These are phyloP conservation scores for Thaleichthys pacificus DNA, from an alignment of 2,797 vertebrate genomes.

Conservation along the genomic window DNA sequence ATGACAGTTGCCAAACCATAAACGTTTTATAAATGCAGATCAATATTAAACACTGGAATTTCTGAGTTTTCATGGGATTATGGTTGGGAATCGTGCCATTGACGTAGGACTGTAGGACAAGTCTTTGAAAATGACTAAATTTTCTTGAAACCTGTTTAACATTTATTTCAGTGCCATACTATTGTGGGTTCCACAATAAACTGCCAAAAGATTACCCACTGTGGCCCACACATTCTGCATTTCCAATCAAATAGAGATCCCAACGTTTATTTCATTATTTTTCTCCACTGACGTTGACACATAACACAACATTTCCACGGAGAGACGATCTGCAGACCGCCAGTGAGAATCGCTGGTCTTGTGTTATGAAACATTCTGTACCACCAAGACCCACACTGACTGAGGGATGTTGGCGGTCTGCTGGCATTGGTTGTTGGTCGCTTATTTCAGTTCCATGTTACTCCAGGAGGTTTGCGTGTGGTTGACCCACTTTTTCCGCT, in stretches of 20 bases:
- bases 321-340: slow-evolving; percentile 49
- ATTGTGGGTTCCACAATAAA: slow-evolving; percentile 19
- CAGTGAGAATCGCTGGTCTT: slow-evolving; percentile 37
- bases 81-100: slow-evolving; percentile 52
- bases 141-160: slow-evolving; percentile 22
- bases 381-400: slow-evolving; percentile 51
- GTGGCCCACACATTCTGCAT: slow-evolving; percentile 16
- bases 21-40: slow-evolving; percentile 61
- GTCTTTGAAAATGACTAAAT: slow-evolving; percentile 25
- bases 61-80: slow-evolving; percentile 56
- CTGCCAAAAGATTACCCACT: slow-evolving; percentile 33
- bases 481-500: slow-evolving; percentile 75
- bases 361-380: slow-evolving; percentile 55
- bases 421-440: slow-evolving; percentile 62
- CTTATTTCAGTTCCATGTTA: slow-evolving; percentile 57
- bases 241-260: slow-evolving; percentile 46
- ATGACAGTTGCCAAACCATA: slow-evolving; percentile 60
- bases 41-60: slow-evolving; percentile 62
- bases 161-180: slow-evolving; percentile 20
- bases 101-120: slow-evolving; percentile 48
- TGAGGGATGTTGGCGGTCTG: slow-evolving; percentile 66
- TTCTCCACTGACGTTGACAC: slow-evolving; percentile 48
- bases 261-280: slow-evolving; percentile 42
- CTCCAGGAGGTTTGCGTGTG: slow-evolving; percentile 55
- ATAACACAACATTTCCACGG: slow-evolving; percentile 51